Base-by-base conservation (phyloP, 2,888 invertebrate species). In the Coenonympha arcania region DNA sequence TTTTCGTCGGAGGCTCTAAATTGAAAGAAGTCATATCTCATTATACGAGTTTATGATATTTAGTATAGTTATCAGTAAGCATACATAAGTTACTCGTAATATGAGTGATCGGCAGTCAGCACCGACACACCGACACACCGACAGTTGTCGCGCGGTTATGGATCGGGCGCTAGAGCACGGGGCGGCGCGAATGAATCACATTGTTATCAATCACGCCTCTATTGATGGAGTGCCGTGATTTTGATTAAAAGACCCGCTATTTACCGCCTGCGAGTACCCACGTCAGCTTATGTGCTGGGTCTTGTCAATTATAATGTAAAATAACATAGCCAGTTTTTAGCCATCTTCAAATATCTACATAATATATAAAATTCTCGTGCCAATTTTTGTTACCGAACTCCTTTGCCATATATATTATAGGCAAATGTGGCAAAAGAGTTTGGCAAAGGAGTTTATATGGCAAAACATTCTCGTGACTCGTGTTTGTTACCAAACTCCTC, bases 171-270 rank as follows among this genome's bases (percentile, higher is more conserved):
- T 55, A 54, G 53, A 49, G 42, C 55, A 41, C 50, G 52, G 56
- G 61, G 61, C 63, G 62, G 62, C 58, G 60, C 63, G 60, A 66
- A 67, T 66, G 71, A 71, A 71, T 68, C 74, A 68, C 66, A 66
- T 64, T 61, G 76, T 69, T 76, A 84, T 83, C 82, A 79, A 83
- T 84, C 83, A 84, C 79, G 72, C 75, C 19, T 73, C 79, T 79
- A 76, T 80, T 82, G 79, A 80, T 77, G 74, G 74, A 79, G 71
- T 66, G 61, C 63, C 65, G 58, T 60, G 64, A 64, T 67, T 65
- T 66, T 73, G 72, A 77, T 75, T 75, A 74, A 33, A 44, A 34
- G 16, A 44, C 44, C 33, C 30, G 6, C 8, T 41, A 41, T 30
- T 39, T 39, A 39, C 24, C 15, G 4, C 13, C 24, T 9, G 6